These are phyloP conservation scores for Scaptomyza tumidula DNA, from an alignment of 2,888 invertebrate genomes.

Conservation along the genomic window DNA sequence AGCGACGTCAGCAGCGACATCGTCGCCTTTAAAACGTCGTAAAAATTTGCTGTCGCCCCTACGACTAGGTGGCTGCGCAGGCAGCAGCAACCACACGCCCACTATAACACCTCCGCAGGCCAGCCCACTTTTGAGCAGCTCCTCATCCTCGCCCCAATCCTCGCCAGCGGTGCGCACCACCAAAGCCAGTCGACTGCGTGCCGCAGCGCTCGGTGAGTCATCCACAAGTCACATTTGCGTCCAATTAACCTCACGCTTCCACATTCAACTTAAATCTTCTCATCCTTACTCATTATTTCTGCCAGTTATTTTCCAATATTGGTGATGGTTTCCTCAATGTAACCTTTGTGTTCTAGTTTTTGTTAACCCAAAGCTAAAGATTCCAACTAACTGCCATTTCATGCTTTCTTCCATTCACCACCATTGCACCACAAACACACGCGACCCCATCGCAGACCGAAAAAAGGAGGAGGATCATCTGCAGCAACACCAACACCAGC, in stretches of 20 bases:
- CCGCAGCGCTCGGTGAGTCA: conserved; percentile 86
- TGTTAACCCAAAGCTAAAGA: conserved; percentile 28
- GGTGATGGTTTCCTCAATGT: conserved; percentile 26
- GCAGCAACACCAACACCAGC: conserved; percentile 48
- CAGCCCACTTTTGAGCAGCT: conserved; percentile 67
- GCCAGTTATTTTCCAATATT: conserved; percentile 4
- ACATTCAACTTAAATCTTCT: not conserved
- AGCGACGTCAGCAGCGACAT: conserved; percentile 35
- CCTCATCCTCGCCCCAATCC: conserved; percentile 65
- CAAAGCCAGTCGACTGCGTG: conserved; percentile 89
- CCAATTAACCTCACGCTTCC: conserved; percentile 2
- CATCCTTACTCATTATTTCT: conserved; percentile 4
- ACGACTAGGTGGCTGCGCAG: conserved; percentile 45
- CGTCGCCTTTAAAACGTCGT: conserved; percentile 70
- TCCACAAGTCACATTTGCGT: conserved; percentile 17
- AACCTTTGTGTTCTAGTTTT: conserved; percentile 7
- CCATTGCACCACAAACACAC: conserved; percentile 6
- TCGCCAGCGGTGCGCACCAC: conserved; percentile 87
- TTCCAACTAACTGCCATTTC: conserved; percentile 49
- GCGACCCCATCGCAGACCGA: conserved; percentile 74
- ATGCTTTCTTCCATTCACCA: conserved; percentile 34
- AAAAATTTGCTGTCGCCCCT: conserved; percentile 79
- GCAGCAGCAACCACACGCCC: conserved; percentile 36
- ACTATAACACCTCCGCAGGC: conserved; percentile 52
- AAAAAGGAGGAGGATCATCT: conserved; percentile 81